Base-by-base conservation (phyloP, 37 sponge, comb jelly and placozoan species). In the Spongilla lacustris region DNA sequence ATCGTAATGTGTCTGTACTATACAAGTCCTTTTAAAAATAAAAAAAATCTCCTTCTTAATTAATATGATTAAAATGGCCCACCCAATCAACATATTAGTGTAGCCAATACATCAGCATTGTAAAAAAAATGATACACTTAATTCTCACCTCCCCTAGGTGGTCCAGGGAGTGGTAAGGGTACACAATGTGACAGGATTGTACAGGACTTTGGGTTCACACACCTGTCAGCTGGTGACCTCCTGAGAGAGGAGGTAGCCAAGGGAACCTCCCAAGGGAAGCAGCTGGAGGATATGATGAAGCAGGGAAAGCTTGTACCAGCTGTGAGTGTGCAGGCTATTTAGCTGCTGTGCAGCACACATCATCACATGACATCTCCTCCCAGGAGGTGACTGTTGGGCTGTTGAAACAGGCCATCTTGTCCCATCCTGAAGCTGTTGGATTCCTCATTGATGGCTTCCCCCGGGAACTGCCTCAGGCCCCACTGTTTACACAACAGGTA, bases 161-260 rank as follows among this genome's bases (percentile, higher is more conserved):
- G 97, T 66, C 97, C 97, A n/a, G 97, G 97, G 0, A 80, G 89
- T 86, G 97, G 97, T 17, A 96, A 96, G 81, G 97, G 97, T 0
- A 96, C 97, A 1, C 92, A 91, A 73, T 96, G 97, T 76, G 83
- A 67, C 23, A 68, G 76, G 28, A 49, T 96, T 17, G 94, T 88
- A 68, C 46, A 78, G 17, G 83, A 91, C 78, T 91, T 84, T 79
- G 86, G 90, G 10, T 81, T 94, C 48, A 76, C 85, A 31, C 97
- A 96, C 73, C 72, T 96, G 48, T 96, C 94, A 14, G 87, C 92
- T 74, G 97, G 97, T n/a, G 97, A 96, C 70, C 87, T 96, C 50
- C 86, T 96, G 58, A 68, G 97, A 48, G 85, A 70, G 8, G 97
- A 96, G 83, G 94, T 91, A 36, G 86, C 88, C 31, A 94, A 78